Percentiles rank a stretch among this genome's conserved stretches.
These are phyloP conservation scores for Trachurus trachurus DNA, from an alignment of 2,797 vertebrate species.

Conservation along the genomic window DNA sequence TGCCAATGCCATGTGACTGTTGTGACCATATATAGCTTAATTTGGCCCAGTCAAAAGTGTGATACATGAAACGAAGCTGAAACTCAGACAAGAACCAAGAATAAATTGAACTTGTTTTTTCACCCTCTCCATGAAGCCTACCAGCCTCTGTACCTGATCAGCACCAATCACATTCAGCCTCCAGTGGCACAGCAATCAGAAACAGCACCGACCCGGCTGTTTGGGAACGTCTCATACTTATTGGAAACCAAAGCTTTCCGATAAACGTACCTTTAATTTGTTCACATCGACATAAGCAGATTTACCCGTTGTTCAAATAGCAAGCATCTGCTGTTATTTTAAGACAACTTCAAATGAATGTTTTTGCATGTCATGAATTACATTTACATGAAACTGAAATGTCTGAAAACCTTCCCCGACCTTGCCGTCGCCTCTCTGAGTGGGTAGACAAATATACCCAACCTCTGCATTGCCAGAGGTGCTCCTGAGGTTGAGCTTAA, in stretches of 20 bases:
- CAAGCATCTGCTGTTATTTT: constrained; percentile 67
- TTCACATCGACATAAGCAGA: constrained; percentile 47
- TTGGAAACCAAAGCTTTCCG: constrained; percentile 15
- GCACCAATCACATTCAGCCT: constrained; percentile 58
- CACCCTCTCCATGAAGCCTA: constrained; percentile 57
- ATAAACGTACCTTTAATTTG: constrained; percentile 53
- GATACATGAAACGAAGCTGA: constrained; percentile 28
- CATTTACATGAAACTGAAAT: constrained; percentile 76
- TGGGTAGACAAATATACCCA: constrained; percentile 77
- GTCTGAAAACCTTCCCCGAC: constrained; percentile 71
- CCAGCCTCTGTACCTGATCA: constrained; percentile 30
- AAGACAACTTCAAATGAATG: constrained; percentile 63
- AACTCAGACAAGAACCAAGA: constrained; percentile 71
- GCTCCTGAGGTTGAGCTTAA: constrained; percentile 82
- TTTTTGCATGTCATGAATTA: constrained; percentile 71
- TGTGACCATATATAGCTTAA: constrained; percentile 13
- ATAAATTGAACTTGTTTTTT: constrained; percentile 73
- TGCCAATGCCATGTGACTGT: constrained; percentile 10
- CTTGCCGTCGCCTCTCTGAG: constrained; percentile 60
- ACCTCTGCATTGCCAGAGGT: constrained; percentile 80
- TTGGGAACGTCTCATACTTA: constrained; percentile 11
- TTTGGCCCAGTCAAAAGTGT: constrained; percentile 23
- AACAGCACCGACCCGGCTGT: constrained; percentile 27
- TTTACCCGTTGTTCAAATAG: constrained; percentile 46
- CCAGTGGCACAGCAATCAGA: constrained; percentile 47